Percentiles rank a stretch among this genome's conserved stretches.
phyloP scores from a whole-genome alignment of 2,797 vertebrate genomes.

The Pygocentrus nattereri region DNA sequence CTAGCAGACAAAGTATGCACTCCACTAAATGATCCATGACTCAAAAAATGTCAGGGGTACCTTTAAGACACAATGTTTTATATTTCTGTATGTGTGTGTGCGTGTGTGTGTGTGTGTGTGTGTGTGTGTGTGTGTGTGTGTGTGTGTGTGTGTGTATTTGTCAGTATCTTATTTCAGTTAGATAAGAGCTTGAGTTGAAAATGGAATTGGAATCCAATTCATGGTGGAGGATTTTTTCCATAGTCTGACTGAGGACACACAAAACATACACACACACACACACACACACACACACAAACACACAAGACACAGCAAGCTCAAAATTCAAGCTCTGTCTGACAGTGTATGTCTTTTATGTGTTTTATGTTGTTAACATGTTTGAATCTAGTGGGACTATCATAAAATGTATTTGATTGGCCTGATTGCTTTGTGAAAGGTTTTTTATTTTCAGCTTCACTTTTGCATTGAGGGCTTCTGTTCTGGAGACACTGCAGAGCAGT shows the following conservation, averaged over 20 bases:
- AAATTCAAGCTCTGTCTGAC: no score
- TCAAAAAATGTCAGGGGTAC: neutral
- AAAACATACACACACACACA: neutral
- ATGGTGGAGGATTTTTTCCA: neutral
- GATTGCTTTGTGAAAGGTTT: neutral
- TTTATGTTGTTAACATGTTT: neutral
- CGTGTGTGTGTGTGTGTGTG: neutral
- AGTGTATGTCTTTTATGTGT: neutral
- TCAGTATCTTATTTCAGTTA: neutral
- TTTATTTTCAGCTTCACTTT: constrained; percentile 1
- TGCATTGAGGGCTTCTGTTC: constrained; percentile 2
- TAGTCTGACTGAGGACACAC: neutral
- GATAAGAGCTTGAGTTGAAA: neutral
- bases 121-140: constrained; percentile 4
- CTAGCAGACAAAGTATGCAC: neutral
- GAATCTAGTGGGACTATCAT: neutral
- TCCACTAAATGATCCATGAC: neutral
- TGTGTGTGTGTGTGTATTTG: neutral
- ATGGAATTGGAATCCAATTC: neutral
- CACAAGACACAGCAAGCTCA: neutral
- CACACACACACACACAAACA: no score
- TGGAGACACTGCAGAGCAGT: neutral
- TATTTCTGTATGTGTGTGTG: no score
- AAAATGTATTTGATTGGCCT: neutral
- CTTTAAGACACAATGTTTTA: no score